These are phyloP conservation scores for Xyrichtys novacula DNA, from an alignment of 2,797 vertebrate species.

Conservation along the genomic window DNA sequence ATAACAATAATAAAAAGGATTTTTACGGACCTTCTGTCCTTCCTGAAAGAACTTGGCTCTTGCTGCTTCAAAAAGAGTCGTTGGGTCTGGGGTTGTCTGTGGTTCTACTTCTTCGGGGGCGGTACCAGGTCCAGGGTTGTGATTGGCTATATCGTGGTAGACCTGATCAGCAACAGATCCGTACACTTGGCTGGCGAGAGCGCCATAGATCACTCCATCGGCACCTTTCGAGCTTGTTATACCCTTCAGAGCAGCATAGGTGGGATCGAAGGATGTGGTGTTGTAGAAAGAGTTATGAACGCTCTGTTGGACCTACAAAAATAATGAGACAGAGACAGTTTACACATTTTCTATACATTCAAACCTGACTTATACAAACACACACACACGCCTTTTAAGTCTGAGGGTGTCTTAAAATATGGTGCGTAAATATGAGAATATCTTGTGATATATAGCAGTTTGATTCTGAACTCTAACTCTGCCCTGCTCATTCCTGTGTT, in stretches of 20 bases:
- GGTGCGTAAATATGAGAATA: no score
- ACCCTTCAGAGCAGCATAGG: slow-evolving; percentile 85
- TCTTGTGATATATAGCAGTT: no score
- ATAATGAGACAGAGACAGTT: neutral
- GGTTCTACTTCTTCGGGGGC: slow-evolving; percentile 57
- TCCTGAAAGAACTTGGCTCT: slow-evolving; percentile 88
- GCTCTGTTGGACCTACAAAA: slow-evolving; percentile 84
- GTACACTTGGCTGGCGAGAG: slow-evolving; percentile 87
- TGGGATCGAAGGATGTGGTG: slow-evolving; percentile 85
- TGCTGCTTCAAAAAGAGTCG: slow-evolving; percentile 85
- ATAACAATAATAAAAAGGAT: neutral
- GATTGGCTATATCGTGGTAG: slow-evolving; percentile 67
- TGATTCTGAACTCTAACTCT: no score
- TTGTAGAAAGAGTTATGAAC: slow-evolving; percentile 88
- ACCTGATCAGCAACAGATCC: slow-evolving; percentile 84
- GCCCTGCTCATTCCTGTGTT: no score
- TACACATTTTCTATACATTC: neutral
- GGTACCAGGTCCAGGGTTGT: slow-evolving; percentile 17
- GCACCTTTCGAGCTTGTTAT: slow-evolving; percentile 82
- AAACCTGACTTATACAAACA: neutral
- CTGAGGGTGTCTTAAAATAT: no score
- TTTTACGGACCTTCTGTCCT: slow-evolving; percentile 81
- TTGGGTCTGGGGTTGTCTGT: slow-evolving; percentile 72
- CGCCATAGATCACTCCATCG: slow-evolving; percentile 85
- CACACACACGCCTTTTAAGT: no score